A percentile compares a stretch with the other conserved stretches of the same genome.
Conservation (phyloP, 1,140 invertebrate species). For the Orussus abietinus region DNA sequence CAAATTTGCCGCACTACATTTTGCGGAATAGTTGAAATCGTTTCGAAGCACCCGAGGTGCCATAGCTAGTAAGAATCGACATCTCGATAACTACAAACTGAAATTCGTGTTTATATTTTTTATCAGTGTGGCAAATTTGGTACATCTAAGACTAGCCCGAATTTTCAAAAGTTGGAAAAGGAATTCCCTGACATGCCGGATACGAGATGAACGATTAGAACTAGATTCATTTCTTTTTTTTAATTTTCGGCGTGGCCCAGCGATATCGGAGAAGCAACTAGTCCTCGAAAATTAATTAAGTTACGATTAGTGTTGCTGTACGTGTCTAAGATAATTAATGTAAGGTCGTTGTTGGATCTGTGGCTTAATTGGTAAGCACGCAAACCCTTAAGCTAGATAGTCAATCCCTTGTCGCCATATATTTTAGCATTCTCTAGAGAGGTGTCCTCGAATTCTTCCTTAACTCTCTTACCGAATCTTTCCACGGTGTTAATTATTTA, state of each 20-base stretch:
- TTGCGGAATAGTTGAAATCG: neutral
- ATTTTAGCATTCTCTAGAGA: too few relatives aligned
- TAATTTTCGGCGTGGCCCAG: conserved; percentile 13
- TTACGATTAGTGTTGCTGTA: conserved; percentile 17
- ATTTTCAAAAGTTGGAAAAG: too few relatives aligned
- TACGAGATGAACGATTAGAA: neutral
- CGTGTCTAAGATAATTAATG: conserved; percentile 24
- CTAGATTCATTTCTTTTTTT: conserved; percentile 18
- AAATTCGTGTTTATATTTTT: too few relatives aligned
- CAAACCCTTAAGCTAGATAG: too few relatives aligned
- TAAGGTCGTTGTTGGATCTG: conserved; percentile 17
- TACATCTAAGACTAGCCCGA: too few relatives aligned
- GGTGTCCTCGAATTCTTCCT: too few relatives aligned
- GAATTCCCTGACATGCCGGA: neutral
- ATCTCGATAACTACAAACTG: too few relatives aligned
- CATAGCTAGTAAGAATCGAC: neutral
- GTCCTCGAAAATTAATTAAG: too few relatives aligned
- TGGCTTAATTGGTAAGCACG: too few relatives aligned
- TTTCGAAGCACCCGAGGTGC: neutral
- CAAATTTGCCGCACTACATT: neutral
- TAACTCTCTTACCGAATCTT: too few relatives aligned
- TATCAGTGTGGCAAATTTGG: neutral
- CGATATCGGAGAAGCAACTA: conserved; percentile 11
- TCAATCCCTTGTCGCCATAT: too few relatives aligned
- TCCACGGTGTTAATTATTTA: too few relatives aligned